Percentiles rank a stretch among this genome's conserved stretches.
These are phyloP conservation scores for Ctena decussata DNA, from an alignment of 2,888 invertebrate species.

Conservation along the genomic window DNA sequence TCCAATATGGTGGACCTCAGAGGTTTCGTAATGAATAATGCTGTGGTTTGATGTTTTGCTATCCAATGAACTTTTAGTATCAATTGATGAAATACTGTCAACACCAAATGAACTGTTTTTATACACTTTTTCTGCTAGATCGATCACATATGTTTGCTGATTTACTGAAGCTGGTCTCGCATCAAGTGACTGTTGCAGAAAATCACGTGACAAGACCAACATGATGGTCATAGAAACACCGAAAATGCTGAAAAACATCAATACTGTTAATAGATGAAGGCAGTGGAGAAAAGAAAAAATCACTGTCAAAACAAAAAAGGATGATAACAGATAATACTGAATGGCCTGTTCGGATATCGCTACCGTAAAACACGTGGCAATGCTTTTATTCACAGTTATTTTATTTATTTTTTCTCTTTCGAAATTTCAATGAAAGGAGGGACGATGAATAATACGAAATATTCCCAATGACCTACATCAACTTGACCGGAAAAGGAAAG, in stretches of 20 bases:
- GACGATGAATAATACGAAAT: too few relatives aligned
- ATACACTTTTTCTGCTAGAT: not conserved
- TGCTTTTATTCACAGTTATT: too few relatives aligned
- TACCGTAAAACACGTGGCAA: too few relatives aligned
- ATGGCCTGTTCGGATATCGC: too few relatives aligned
- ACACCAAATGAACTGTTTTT: not conserved
- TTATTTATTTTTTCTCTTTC: too few relatives aligned
- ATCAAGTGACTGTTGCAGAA: not conserved
- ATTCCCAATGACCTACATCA: too few relatives aligned
- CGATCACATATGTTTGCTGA: not conserved
- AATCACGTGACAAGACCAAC: not conserved
- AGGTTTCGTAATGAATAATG: not conserved
- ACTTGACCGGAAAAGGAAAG: too few relatives aligned
- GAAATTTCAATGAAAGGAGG: too few relatives aligned
- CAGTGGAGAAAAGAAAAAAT: too few relatives aligned
- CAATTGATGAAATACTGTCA: not conserved
- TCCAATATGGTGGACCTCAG: constrained; percentile 19
- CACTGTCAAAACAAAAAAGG: too few relatives aligned
- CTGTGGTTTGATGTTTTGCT: not conserved
- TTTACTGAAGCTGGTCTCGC: not conserved
- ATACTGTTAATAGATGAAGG: too few relatives aligned
- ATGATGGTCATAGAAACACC: not conserved
- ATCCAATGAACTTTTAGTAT: not conserved
- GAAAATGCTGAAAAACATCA: not conserved
- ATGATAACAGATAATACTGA: too few relatives aligned